These are phyloP conservation scores for Sylvia atricapilla DNA, from an alignment of 2,113 vertebrate species.

Conservation along the genomic window DNA sequence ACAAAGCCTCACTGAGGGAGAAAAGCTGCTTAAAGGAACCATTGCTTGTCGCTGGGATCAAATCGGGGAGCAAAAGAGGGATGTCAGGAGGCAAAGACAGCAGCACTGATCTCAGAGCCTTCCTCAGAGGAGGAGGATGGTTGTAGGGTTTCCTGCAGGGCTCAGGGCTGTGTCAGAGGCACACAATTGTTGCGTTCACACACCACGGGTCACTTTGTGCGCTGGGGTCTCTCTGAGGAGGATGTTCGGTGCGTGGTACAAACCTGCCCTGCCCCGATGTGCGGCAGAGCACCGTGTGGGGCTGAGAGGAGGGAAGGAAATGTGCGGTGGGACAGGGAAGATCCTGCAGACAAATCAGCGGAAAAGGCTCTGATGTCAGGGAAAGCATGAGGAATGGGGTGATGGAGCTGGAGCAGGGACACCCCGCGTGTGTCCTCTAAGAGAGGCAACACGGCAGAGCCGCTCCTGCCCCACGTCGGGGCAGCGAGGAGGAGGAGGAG, in stretches of 20 bases:
- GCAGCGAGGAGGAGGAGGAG: not conserved
- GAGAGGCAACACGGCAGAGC: not conserved
- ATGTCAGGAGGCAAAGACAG: not conserved
- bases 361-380: not conserved
- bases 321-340: not conserved
- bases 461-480: rapidly evolving
- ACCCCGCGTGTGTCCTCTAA: rapidly evolving
- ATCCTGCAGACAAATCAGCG: not conserved
- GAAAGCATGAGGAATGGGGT: not conserved
- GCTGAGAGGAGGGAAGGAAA: not conserved
- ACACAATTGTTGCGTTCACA: not conserved
- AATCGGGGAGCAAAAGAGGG: not conserved
- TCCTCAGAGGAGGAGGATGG: not conserved
- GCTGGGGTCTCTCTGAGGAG: not conserved
- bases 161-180: not conserved
- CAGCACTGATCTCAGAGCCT: not conserved
- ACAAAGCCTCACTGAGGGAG: not conserved
- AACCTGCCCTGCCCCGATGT: not conserved
- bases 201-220: not conserved
- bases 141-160: not conserved
- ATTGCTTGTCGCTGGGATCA: rapidly evolving
- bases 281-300: not conserved
- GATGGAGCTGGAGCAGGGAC: not conserved
- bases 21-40: not conserved
- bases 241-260: not conserved